Evolutionary conservation across 2,888 invertebrate species (phyloP), one percentile per base, ranked within the genome.

Genomic region (Idaea biselata): DNA sequence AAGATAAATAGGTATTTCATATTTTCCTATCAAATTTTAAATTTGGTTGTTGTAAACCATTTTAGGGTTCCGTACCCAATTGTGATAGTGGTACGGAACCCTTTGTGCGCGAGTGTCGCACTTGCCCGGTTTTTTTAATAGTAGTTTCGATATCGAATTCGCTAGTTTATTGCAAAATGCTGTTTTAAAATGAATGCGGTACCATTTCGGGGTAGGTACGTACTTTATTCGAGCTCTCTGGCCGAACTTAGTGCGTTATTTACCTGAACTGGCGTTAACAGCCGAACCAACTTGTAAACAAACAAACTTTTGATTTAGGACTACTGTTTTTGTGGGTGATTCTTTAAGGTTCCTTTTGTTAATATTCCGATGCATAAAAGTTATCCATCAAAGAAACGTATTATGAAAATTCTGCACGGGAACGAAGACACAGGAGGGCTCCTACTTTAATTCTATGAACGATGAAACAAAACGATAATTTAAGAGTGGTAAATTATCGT

Each of bases 231-330:
- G 72, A 67, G 11, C 62, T 60, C 61, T 63, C 17, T 58, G 53
- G 57, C 58, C 25, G 61, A 74, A 72, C 59, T 73, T 73, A 62
- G 62, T 68, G 55, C 72, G 68, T 75, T 73, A 74, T 68, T 75
- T 70, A 72, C 72, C 68, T 68, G 66, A 69, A 60, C 60, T 62
- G 66, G 63, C 72, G 69, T 70, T 75, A 75, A 72, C 70, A 70
- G 72, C 66, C 64, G 44, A 63, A 61, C 63, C 67, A 69, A 68
- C 71, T 72, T 65, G 69, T 70, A 71, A 71, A 62, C 72, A 65
- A 65, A 68, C 63, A 61, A 65, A 67, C 66, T 55, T 25, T 60
- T 69, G 72, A 72, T 72, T 70, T 69, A 68, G 59, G 62, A 11
- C 44, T 14, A 14, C 8, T 14, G 44, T 8, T 44, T 44, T 44